phyloP scores from a whole-genome alignment of 2,113 vertebrate species.

The Larimichthys polyactis region DNA sequence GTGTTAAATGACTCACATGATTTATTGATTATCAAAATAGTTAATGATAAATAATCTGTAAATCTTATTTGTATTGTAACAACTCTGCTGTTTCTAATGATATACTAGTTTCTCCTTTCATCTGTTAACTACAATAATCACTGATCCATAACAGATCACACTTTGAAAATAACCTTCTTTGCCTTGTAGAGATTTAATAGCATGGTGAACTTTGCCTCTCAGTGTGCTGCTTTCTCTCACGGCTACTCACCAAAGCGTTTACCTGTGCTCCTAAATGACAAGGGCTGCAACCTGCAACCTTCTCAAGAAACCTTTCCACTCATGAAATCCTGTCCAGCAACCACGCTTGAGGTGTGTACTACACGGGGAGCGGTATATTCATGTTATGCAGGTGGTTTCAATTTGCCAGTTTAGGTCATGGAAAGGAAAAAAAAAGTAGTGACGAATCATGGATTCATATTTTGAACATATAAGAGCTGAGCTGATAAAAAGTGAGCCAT shows the following conservation, averaged over 20 bases:
- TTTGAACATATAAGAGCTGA: constrained; percentile 8
- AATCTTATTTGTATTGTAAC: background rate
- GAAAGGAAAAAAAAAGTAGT: background rate
- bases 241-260: constrained; percentile 46
- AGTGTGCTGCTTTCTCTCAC: constrained; percentile 43
- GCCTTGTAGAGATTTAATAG: background rate
- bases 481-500: constrained; percentile 26
- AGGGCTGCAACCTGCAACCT: constrained; percentile 35
- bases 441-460: background rate
- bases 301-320: constrained; percentile 29
- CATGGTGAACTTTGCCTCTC: constrained; percentile 18
- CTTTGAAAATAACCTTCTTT: background rate
- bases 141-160: constrained; percentile 22
- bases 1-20: background rate
- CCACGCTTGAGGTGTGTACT: background rate
- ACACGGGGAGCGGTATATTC: background rate
- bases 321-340: constrained; percentile 21
- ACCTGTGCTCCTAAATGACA: constrained; percentile 46
- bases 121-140: background rate
- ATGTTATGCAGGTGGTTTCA: constrained; percentile 35
- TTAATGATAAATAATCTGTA: background rate
- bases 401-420: constrained; percentile 9
- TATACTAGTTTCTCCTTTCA: background rate
- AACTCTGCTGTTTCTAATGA: background rate
- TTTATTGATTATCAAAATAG: background rate